These are phyloP conservation scores for Malthinus flaveolus DNA, from an alignment of 2,888 invertebrate species.

Conservation along the genomic window DNA sequence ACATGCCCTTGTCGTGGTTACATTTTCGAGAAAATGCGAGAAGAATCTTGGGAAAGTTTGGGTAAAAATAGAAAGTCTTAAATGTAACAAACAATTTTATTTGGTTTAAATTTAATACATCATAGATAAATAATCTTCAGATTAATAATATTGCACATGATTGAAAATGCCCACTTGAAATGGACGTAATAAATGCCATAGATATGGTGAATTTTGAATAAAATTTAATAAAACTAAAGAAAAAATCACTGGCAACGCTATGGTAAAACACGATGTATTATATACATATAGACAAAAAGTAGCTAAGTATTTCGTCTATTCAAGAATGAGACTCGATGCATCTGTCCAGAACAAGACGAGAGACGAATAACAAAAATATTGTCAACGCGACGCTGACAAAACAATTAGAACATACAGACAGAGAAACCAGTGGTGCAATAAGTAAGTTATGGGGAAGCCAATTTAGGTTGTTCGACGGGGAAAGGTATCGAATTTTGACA, in stretches of 20 bases:
- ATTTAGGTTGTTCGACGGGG: conserved; percentile 32
- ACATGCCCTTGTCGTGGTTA: background rate
- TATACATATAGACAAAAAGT: conserved; percentile 42
- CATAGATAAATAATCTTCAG: conserved; percentile 56
- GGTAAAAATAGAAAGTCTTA: conserved; percentile 12
- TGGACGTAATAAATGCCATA: conserved; percentile 52
- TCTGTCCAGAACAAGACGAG: conserved; percentile 37
- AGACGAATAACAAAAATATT: conserved; percentile 46
- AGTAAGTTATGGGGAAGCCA: conserved; percentile 51
- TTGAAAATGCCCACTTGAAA: conserved; percentile 54
- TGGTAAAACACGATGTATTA: conserved; percentile 49
- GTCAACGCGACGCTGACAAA: conserved; percentile 34
- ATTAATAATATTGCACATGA: conserved; percentile 56
- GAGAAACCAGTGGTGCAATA: conserved; percentile 49
- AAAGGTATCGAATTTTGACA: conserved; percentile 43
- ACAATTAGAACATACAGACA: conserved; percentile 40
- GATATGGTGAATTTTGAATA: conserved; percentile 39
- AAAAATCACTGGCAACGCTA: conserved; percentile 48
- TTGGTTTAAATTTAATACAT: conserved; percentile 57
- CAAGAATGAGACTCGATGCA: conserved; percentile 44
- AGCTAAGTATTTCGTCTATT: conserved; percentile 54
- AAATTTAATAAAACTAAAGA: conserved; percentile 11
- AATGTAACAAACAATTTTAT: conserved; percentile 57
- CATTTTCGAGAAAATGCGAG: background rate
- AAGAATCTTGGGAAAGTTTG: no score